phyloP scores from a whole-genome alignment of 1,140 invertebrate genomes.

The Panagrolaimus sp. region DNA sequence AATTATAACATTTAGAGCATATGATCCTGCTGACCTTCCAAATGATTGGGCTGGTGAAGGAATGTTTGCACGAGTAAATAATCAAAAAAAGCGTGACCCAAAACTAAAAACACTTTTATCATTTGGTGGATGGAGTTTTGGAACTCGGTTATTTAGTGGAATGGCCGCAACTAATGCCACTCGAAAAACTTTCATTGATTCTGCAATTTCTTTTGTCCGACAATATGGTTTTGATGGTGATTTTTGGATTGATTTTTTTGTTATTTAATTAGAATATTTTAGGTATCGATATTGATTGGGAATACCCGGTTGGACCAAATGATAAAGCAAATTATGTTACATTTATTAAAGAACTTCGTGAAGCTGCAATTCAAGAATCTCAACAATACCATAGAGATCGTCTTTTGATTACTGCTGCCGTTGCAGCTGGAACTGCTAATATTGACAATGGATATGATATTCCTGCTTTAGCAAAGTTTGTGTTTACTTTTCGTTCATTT shows the following conservation, averaged over 20 bases:
- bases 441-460: conserved; percentile 62
- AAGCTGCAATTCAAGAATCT: conserved; percentile 87
- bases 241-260: too few relatives aligned
- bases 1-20: conserved; percentile 43
- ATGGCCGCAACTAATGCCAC: conserved; percentile 42
- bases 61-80: conserved; percentile 57
- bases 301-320: conserved; percentile 80
- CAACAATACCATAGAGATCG: conserved; percentile 67
- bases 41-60: conserved; percentile 51
- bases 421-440: conserved; percentile 59
- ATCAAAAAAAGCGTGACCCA: conserved; percentile 51
- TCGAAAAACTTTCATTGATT: conserved; percentile 52
- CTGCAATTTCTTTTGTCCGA: conserved; percentile 54
- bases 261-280: not conserved
- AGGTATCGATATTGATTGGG: conserved; percentile 84
- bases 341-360: conserved; percentile 77
- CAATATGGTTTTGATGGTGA: conserved; percentile 61
- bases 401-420: conserved; percentile 60
- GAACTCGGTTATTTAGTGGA: conserved; percentile 42
- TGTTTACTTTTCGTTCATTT: not conserved
- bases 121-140: conserved; percentile 60
- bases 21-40: conserved; percentile 54
- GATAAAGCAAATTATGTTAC: conserved; percentile 88
- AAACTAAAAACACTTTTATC: conserved; percentile 59
- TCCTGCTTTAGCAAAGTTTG: conserved; percentile 57